Conservation (phyloP, 2,113 vertebrate species). For the Peucedramus taeniatus region DNA sequence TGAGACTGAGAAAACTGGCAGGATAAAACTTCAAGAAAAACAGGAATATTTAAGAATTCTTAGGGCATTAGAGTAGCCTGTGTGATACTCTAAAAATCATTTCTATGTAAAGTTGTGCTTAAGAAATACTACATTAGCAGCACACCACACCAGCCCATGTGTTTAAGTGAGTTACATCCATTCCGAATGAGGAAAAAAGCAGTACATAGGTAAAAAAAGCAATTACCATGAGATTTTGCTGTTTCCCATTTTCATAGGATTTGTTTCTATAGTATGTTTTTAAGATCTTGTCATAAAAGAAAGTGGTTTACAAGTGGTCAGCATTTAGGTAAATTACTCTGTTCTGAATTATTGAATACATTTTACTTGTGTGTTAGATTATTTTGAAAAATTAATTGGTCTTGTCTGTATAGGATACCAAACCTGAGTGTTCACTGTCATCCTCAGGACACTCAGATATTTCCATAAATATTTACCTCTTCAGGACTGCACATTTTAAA, state of each 20-base stretch:
- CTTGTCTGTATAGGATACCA: neutral
- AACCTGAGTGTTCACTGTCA: neutral
- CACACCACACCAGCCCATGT: neutral
- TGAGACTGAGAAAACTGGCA: neutral
- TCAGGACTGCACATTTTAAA: neutral
- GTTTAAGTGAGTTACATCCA: neutral
- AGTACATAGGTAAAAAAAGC: neutral
- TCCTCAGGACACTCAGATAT: neutral
- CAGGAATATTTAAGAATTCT: neutral
- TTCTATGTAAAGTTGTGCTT: neutral
- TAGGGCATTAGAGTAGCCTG: neutral
- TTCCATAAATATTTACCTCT: neutral
- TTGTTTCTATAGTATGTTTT: slow-evolving; percentile 8
- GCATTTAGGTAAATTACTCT: neutral
- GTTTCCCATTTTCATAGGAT: slow-evolving; percentile 28
- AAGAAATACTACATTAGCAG: neutral
- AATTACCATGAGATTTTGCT: neutral
- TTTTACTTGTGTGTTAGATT: neutral
- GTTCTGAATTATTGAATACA: neutral
- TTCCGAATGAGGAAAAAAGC: slow-evolving; percentile 4
- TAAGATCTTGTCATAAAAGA: neutral
- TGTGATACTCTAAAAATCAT: neutral
- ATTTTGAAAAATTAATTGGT: neutral
- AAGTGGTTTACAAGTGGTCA: neutral
- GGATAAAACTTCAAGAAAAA: neutral